A percentile compares a stretch with the other conserved stretches of the same genome.
These are phyloP conservation scores for Anomalospiza imberbis DNA, from an alignment of 2,797 vertebrate species.

Conservation along the genomic window DNA sequence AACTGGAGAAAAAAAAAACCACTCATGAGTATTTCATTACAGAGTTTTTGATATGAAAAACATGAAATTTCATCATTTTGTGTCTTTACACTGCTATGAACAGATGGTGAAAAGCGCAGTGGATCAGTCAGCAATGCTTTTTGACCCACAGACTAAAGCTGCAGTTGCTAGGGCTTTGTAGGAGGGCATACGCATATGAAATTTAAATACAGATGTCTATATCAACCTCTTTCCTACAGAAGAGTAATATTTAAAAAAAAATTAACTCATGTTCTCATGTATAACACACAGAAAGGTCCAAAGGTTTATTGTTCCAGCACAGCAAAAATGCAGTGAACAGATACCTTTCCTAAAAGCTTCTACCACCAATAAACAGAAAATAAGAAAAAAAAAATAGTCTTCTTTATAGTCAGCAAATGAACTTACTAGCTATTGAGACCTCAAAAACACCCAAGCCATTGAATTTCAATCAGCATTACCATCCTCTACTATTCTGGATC, in stretches of 20 bases:
- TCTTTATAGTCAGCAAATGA: neutral
- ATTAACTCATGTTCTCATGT: accelerated
- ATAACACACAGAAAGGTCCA: neutral
- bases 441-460: neutral
- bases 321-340: too few relatives aligned
- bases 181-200: neutral
- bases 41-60: neutral
- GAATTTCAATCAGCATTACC: neutral
- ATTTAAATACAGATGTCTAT: neutral
- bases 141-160: neutral
- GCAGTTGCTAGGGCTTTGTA: neutral
- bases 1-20: accelerated
- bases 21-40: neutral
- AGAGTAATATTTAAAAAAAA: neutral
- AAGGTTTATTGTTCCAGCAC: too few relatives aligned
- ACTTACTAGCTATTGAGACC: neutral
- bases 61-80: neutral
- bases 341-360: neutral
- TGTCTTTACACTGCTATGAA: neutral
- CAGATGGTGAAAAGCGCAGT: neutral
- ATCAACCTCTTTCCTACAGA: neutral
- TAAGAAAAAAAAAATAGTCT: neutral
- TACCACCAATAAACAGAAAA: neutral
- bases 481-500: neutral
- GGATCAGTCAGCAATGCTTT: neutral